These are phyloP conservation scores for Perognathus longimembris DNA, from an alignment of 2,113 vertebrate genomes.

Conservation along the genomic window DNA sequence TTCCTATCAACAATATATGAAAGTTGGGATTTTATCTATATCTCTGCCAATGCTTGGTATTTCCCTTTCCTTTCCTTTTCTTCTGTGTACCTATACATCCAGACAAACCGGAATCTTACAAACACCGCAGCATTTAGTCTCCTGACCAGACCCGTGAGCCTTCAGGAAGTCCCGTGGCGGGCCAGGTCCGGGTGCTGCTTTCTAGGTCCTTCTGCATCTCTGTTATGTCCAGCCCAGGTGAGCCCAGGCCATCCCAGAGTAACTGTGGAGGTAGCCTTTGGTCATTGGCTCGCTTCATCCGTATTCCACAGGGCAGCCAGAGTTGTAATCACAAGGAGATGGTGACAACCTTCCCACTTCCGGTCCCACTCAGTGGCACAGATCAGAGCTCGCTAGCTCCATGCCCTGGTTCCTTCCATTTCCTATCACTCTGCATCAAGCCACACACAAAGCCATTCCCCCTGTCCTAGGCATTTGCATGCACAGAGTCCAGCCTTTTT, in stretches of 20 bases:
- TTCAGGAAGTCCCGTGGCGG: not conserved
- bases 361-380: not conserved
- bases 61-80: not conserved
- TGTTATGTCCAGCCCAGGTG: not conserved
- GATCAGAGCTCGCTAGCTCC: not conserved
- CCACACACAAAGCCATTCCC: not conserved
- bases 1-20: not conserved
- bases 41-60: not conserved
- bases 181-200: not conserved
- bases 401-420: not conserved
- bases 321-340: not conserved
- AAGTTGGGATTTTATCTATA: not conserved
- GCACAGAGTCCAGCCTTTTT: not conserved
- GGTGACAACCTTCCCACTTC: too few relatives aligned
- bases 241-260: not conserved
- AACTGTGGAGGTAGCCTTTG: not conserved
- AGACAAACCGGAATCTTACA: not conserved
- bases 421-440: not conserved
- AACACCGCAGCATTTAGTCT: not conserved
- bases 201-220: not conserved
- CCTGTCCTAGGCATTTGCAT: not conserved
- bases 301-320: not conserved
- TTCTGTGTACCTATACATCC: accelerated
- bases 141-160: not conserved
- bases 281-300: not conserved